A percentile compares a stretch with the other conserved stretches of the same genome.
phyloP scores from a whole-genome alignment of 2,797 vertebrate genomes.

The Coccyzus lansbergi region DNA sequence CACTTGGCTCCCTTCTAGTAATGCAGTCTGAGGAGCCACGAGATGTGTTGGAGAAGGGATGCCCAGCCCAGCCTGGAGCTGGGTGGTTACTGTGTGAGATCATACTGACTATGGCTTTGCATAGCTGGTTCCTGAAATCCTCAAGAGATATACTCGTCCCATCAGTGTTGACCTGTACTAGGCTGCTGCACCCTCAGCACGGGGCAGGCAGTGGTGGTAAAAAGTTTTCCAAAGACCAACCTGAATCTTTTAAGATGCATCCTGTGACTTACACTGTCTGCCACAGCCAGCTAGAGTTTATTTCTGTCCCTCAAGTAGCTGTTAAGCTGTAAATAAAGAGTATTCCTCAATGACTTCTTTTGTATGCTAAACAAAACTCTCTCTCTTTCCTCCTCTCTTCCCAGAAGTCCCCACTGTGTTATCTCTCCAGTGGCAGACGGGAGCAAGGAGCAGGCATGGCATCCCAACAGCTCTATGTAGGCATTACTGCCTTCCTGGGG shows the following conservation, averaged over 20 bases:
- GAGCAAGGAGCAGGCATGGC: background rate
- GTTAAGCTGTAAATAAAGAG: background rate
- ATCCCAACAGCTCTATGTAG: background rate
- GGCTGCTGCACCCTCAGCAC: background rate
- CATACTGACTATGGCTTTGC: background rate
- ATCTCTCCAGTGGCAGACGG: background rate
- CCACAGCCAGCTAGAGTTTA: background rate
- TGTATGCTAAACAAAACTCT: background rate
- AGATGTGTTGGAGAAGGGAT: background rate
- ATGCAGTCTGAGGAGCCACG: background rate
- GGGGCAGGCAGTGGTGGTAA: background rate
- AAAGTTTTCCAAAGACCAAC: background rate
- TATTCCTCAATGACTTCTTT: background rate
- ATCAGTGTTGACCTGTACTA: background rate
- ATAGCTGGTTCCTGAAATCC: background rate
- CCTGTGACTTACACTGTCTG: background rate
- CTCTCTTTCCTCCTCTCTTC: background rate
- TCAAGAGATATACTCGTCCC: background rate
- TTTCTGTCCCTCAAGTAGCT: background rate
- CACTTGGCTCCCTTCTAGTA: background rate
- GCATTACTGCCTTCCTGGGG: background rate
- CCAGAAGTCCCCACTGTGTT: background rate
- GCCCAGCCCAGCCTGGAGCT: background rate
- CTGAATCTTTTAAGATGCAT: background rate
- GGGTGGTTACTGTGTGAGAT: background rate